Evolutionary conservation across 2,113 vertebrate genomes (phyloP), one percentile per base, ranked within the genome.

Genomic region (Alethe diademata): DNA sequence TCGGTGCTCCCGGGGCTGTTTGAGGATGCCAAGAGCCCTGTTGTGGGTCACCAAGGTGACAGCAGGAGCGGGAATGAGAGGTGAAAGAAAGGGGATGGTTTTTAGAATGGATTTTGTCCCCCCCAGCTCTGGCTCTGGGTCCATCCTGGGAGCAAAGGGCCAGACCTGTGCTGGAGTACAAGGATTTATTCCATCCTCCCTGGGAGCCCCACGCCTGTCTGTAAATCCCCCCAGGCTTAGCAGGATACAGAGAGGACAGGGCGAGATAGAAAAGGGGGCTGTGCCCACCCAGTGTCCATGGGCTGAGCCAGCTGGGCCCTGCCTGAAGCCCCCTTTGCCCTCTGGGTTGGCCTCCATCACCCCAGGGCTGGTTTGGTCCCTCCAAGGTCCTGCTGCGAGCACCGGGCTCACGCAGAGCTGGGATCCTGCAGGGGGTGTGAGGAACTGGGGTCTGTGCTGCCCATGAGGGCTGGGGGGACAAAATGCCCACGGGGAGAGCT

Each of bases 1-100:
- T 53, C 1, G 0, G 53, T 6, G 58, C 19, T 54, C 16, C 29
- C 9, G 0, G 19, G 14, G 17, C 0, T 26, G 24, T 26, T 40
- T 20, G 14, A 28, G 60, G 38, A 2, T 62, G 42, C 10, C 50
- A 19, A 11, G 45, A 74, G 76, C 51, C 22, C 25, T 23, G 29
- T 0, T 58, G 23, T 10, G 60, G 54, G 26, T 42, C 67, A 42
- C 48, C 20, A 3, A 5, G 13, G 43, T 19, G 60, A 47, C 36
- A 75, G 53, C n/a, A 31, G 57, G 22, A 40, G 12, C 2, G 24
- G 65, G 47, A 42, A 16, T 0, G 7, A 64, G 75, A 65, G 22
- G n/a, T 9, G 50, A 28, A 64, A 31, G 62, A 18, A 31, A 57
- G 43, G 17, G 43, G 35, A 11, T 23, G n/a, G 14, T 2, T 80